Conservation (phyloP, 2,888 invertebrate genomes). For the Aleiodes alternator region DNA sequence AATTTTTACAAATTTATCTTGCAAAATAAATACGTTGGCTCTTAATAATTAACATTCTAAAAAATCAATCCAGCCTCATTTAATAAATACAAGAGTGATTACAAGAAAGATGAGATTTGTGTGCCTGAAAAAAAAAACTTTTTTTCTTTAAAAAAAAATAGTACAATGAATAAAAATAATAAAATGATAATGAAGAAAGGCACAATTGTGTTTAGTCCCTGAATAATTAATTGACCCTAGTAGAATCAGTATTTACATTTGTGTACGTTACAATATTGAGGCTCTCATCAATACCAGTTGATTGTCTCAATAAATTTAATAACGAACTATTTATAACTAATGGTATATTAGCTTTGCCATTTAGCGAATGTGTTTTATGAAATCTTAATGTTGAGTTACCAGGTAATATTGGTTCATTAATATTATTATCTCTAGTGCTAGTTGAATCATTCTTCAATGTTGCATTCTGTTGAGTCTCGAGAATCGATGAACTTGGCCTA, state of each 20-base stretch:
- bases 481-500: constrained; percentile 68
- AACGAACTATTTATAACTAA: constrained; percentile 70
- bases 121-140: constrained; percentile 9
- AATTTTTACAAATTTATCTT: constrained; percentile 54
- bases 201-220: constrained; percentile 55
- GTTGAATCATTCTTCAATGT: constrained; percentile 55
- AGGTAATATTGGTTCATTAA: constrained; percentile 53
- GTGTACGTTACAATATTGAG: constrained; percentile 66
- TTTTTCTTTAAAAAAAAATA: constrained; percentile 26
- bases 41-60: constrained; percentile 24
- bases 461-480: constrained; percentile 63
- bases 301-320: constrained; percentile 69
- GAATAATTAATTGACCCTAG: constrained; percentile 62
- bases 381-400: constrained; percentile 59
- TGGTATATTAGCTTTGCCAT: constrained; percentile 71
- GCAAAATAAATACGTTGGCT: constrained; percentile 41
- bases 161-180: constrained; percentile 20
- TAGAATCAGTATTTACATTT: constrained; percentile 67
- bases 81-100: constrained; percentile 24
- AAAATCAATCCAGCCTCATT: constrained; percentile 37
- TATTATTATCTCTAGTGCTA: constrained; percentile 42
- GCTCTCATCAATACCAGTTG: constrained; percentile 65
- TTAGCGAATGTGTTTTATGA: constrained; percentile 64
- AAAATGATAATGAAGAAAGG: constrained; percentile 38
- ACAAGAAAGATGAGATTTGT: constrained; percentile 8